Evolutionary conservation across 2,797 vertebrate species (phyloP), one percentile per base, ranked within the genome.

Genomic region (Eupleurogrammus muticus): DNA sequence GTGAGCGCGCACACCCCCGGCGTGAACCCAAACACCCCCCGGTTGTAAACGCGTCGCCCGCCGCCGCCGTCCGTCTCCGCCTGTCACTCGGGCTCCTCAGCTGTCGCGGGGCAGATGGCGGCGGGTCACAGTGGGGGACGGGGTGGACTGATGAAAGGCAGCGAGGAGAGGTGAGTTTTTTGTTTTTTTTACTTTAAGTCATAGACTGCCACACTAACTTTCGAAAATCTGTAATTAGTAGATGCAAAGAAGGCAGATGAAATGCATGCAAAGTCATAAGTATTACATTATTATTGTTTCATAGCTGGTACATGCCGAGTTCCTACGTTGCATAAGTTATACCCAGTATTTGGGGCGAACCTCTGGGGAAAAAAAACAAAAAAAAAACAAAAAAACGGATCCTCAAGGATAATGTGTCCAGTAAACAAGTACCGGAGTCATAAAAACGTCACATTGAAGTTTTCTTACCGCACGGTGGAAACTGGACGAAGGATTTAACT

Each of bases 61-160:
- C 50, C 42, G 58, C 49, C 49, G 0, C 59, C 49, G 21, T 86
- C 67, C 42, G 1, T 87, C 76, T 57, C 77, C 69, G 55, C 48
- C 54, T 7, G 64, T 59, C 34, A 9, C 19, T 34, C 2, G 2
- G 28, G 8, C n/a, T 60, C 51, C 17, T 82, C 87, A 81, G 77
- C 75, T 90, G 82, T 81, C 49, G 2, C 73, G 5, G 24, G 60
- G 49, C 56, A 53, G 68, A 54, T 35, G 32, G 57, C 32, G 60
- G 42, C 58, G 69, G 49, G n/a, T 32, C 65, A 69, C 81, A 58
- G 80, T 63, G 14, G 81, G 62, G 75, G 46, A 3, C 10, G 5
- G 17, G 42, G 61, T 68, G 68, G 38, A 24, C 40, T 53, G 47
- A 57, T 54, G 64, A 67, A 47, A 35, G 70, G 57, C 60, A 32